Percentiles rank a stretch among this genome's conserved stretches.
These are phyloP conservation scores for Poeciliopsis presidionis DNA, from an alignment of 2,797 vertebrate species.

Conservation along the genomic window DNA sequence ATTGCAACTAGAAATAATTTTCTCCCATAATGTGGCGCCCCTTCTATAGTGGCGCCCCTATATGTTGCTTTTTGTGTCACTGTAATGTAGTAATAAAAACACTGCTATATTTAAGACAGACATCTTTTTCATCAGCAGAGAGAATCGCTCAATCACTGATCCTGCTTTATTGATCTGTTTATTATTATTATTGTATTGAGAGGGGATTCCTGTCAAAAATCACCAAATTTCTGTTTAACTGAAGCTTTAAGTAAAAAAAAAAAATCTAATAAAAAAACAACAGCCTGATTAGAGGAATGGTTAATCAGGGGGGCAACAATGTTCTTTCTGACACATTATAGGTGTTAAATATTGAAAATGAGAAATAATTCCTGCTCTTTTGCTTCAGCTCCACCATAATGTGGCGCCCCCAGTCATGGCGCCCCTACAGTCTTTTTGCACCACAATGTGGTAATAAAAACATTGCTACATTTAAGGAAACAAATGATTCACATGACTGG, in stretches of 20 bases:
- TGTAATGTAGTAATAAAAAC: not conserved
- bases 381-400: too few relatives aligned
- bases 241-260: not conserved
- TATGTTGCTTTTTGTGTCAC: too few relatives aligned
- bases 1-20: too few relatives aligned
- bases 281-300: too few relatives aligned
- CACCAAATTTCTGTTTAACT: conserved; percentile 55
- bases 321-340: too few relatives aligned
- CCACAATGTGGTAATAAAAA: not conserved
- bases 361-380: too few relatives aligned
- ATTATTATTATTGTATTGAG: conserved; percentile 23
- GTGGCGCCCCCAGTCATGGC: too few relatives aligned
- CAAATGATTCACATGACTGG: conserved; percentile 12
- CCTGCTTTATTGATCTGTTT: not conserved
- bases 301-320: too few relatives aligned
- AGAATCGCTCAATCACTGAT: not conserved
- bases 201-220: not conserved
- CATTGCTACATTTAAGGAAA: not conserved
- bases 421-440: too few relatives aligned
- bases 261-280: not conserved
- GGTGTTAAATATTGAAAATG: too few relatives aligned
- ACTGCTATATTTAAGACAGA: not conserved
- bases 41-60: too few relatives aligned
- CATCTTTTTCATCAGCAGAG: not conserved
- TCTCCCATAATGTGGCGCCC: too few relatives aligned